Evolutionary conservation across 2,888 invertebrate species (phyloP).

Genomic region (Nebria salina): DNA sequence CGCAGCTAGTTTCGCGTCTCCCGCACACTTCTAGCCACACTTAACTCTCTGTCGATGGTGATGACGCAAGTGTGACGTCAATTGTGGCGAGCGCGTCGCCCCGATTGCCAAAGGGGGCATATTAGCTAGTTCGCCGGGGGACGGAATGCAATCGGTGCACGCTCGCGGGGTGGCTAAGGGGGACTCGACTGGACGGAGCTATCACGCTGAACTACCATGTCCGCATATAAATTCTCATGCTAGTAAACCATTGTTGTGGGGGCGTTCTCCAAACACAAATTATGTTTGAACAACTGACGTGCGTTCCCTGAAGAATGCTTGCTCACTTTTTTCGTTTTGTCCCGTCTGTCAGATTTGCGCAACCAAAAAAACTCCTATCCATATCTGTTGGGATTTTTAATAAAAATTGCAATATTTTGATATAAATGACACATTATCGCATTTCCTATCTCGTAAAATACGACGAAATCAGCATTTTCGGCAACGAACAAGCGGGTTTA

Average conservation of each 20-base stretch:
- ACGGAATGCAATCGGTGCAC: not conserved
- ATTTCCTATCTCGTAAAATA: not conserved
- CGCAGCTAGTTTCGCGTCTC: not conserved
- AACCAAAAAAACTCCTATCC: too few relatives aligned
- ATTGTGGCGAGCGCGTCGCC: not conserved
- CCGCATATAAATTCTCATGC: not conserved
- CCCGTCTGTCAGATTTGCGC: not conserved
- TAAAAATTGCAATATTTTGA: too few relatives aligned
- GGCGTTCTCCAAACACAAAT: not conserved
- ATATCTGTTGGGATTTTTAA: too few relatives aligned
- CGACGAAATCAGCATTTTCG: not conserved
- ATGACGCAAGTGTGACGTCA: constrained; percentile 1
- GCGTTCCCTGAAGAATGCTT: not conserved
- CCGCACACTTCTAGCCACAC: not conserved
- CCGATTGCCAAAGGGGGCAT: not conserved
- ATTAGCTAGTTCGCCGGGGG: not conserved
- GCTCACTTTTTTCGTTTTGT: not conserved
- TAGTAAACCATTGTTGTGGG: constrained; percentile 1
- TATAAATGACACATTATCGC: not conserved
- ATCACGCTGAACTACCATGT: not conserved
- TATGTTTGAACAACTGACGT: not conserved
- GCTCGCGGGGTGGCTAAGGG: too few relatives aligned
- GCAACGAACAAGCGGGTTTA: not conserved
- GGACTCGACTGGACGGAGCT: not conserved
- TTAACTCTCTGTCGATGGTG: not conserved